A percentile compares a stretch with the other conserved stretches of the same genome.
phyloP scores from a whole-genome alignment of 2,888 invertebrate species.

The Eumacrocentrus americanus region DNA sequence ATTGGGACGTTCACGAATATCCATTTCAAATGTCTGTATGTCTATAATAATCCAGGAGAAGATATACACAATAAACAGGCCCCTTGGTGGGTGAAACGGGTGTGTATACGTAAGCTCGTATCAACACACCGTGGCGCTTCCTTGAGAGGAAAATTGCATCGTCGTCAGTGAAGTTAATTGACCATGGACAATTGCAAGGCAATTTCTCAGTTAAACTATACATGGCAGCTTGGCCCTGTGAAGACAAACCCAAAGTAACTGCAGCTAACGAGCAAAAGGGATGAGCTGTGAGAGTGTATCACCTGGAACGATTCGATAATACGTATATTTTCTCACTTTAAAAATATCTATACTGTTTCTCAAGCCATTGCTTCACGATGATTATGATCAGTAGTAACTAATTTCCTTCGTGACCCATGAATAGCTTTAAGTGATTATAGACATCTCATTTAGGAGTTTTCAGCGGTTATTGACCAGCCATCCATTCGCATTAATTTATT shows the following conservation, averaged over 20 bases:
- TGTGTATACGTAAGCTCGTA: not conserved
- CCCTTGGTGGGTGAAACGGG: slow-evolving; percentile 18
- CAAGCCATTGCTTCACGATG: too few relatives aligned
- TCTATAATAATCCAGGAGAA: not conserved
- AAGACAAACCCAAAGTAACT: too few relatives aligned
- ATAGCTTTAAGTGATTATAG: too few relatives aligned
- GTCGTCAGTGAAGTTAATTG: slow-evolving; percentile 43
- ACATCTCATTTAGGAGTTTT: too few relatives aligned
- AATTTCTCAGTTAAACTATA: slow-evolving; percentile 39
- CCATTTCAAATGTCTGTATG: not conserved
- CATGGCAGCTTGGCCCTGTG: not conserved
- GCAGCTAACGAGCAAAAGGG: too few relatives aligned
- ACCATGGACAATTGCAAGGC: slow-evolving; percentile 41
- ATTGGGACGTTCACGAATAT: not conserved
- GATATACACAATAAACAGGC: not conserved
- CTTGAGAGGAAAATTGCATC: slow-evolving; percentile 21
- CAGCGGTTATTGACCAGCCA: too few relatives aligned
- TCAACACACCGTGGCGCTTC: not conserved
- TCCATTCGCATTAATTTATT: too few relatives aligned
- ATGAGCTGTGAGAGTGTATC: not conserved
- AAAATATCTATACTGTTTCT: too few relatives aligned
- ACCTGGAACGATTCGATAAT: not conserved
- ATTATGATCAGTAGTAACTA: too few relatives aligned
- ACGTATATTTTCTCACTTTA: not conserved
- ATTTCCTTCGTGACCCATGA: too few relatives aligned